phyloP scores from a whole-genome alignment of 2,113 vertebrate genomes.

The Sclerurus mexicanus region DNA sequence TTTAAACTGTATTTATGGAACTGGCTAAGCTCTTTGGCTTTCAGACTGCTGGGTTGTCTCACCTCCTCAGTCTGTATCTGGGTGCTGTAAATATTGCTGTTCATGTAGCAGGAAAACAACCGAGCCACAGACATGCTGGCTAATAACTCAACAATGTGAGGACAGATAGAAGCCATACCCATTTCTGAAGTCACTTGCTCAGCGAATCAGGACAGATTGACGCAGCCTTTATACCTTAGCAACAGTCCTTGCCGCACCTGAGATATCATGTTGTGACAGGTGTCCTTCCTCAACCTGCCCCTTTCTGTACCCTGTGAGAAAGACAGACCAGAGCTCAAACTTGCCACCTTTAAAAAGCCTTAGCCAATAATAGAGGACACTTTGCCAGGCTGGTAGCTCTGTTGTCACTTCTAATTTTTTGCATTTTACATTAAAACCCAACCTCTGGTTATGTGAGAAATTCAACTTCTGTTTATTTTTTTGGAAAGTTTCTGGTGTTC shows the following conservation, averaged over 20 bases:
- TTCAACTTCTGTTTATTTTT: background rate
- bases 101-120: background rate
- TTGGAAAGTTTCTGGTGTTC: background rate
- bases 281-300: background rate
- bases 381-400: background rate
- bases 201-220: background rate
- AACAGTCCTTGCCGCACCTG: background rate
- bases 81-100: background rate
- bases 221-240: background rate
- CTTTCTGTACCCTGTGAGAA: background rate
- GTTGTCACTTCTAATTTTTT: background rate
- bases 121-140: background rate
- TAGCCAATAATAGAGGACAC: background rate
- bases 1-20: background rate
- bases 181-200: constrained; percentile 11
- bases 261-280: background rate
- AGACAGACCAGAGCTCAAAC: background rate
- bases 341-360: background rate
- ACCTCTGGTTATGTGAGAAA: background rate
- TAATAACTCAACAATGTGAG: constrained; percentile 1
- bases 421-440: background rate
- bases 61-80: background rate
- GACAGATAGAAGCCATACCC: background rate
- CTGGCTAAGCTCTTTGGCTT: background rate
- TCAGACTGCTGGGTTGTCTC: background rate